Percentiles rank a stretch among this genome's conserved stretches.
phyloP scores from a whole-genome alignment of 2,113 vertebrate genomes.

The Tautogolabrus adspersus region DNA sequence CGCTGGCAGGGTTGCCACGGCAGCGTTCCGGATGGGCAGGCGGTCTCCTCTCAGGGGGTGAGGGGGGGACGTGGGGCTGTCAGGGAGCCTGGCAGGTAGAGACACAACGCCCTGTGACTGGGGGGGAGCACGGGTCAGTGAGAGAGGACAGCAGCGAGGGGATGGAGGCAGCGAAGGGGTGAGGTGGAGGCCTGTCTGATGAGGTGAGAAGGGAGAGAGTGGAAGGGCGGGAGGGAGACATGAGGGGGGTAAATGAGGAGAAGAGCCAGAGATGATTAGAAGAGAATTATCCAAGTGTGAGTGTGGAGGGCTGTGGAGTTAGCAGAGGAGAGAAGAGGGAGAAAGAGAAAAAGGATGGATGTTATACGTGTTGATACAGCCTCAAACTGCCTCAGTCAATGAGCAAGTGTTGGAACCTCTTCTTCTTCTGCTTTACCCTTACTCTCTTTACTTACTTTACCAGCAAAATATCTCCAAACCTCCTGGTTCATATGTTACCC shows the following conservation, averaged over 20 bases:
- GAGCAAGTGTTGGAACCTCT: conserved; percentile 28
- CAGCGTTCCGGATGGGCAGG: conserved; percentile 82
- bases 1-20: conserved; percentile 77
- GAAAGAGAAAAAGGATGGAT: conserved; percentile 23
- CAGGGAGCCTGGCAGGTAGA: conserved; percentile 83
- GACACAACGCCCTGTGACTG: conserved; percentile 80
- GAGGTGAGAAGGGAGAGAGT: conserved; percentile 69
- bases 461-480: not conserved
- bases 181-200: conserved; percentile 78
- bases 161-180: conserved; percentile 63
- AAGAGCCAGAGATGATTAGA: conserved; percentile 76
- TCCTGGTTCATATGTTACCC: conserved; percentile 7
- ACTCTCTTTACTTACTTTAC: not conserved
- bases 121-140: conserved; percentile 80
- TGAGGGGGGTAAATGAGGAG: conserved; percentile 66
- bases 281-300: conserved; percentile 79
- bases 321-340: conserved; percentile 28
- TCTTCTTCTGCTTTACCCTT: not conserved
- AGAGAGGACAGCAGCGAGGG: conserved; percentile 77
- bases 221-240: conserved; percentile 42
- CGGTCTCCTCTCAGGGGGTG: conserved; percentile 80
- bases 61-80: conserved; percentile 74
- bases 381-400: conserved; percentile 22
- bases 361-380: conserved; percentile 25
- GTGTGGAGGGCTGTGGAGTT: conserved; percentile 43